phyloP scores from a whole-genome alignment of 2,113 vertebrate genomes.

The Microcebus griseorufus region DNA sequence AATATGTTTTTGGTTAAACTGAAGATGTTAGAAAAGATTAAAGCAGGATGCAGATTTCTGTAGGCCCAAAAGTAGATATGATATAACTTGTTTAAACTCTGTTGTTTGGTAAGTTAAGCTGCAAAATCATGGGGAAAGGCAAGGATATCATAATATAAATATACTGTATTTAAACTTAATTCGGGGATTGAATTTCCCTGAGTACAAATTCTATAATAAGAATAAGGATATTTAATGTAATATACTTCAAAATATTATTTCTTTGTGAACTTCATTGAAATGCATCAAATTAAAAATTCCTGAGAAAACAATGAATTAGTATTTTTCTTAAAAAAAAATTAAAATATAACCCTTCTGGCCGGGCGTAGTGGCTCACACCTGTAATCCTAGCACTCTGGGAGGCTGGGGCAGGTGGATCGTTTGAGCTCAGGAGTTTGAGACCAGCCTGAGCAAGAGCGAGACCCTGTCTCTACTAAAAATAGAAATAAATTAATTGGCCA shows the following conservation, averaged over 20 bases:
- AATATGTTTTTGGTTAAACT: conserved; percentile 1
- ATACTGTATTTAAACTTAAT: conserved; percentile 9
- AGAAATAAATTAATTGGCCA: too few species aligned
- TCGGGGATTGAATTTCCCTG: not conserved
- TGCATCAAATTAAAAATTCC: conserved; percentile 20
- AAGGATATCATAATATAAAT: not conserved
- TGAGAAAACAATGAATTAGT: conserved; percentile 11
- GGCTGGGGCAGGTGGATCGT: too few species aligned
- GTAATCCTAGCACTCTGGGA: too few species aligned
- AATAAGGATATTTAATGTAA: conserved; percentile 24
- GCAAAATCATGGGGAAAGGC: not conserved
- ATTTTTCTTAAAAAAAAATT: not conserved
- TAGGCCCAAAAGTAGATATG: not conserved
- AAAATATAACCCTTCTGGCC: too few species aligned
- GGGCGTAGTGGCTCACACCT: too few species aligned
- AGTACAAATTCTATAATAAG: not conserved
- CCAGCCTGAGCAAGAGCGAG: too few species aligned
- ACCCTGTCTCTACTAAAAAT: too few species aligned
- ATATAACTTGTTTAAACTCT: not conserved
- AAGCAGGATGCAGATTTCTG: not conserved
- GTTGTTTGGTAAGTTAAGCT: not conserved
- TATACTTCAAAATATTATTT: conserved; percentile 33
- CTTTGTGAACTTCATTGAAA: not conserved
- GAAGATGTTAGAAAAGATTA: conserved; percentile 10
- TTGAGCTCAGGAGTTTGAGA: too few species aligned